Evolutionary conservation across 2,888 invertebrate genomes (phyloP), one percentile per base, ranked within the genome.

Genomic region (Silvanus unidentatus): DNA sequence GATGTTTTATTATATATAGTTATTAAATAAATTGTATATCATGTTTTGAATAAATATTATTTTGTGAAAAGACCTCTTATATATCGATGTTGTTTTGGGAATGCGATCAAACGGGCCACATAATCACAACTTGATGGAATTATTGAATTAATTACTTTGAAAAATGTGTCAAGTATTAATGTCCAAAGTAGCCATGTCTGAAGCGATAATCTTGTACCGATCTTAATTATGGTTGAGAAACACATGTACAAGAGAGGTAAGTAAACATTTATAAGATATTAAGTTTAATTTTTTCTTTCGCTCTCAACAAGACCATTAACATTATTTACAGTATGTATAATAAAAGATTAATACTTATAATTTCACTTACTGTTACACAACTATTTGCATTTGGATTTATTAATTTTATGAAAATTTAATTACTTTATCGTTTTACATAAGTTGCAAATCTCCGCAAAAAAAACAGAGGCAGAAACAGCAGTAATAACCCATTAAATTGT

Each of bases 111-210:
- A 10, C 22, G 11, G 41, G 29, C 15, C 32, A 11, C 27, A 16
- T 36, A 41, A 49, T 43, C 13, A 12, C 3, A 16, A 37, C 37
- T 37, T 9, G 37, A 13, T 37, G 37, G 37, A 37, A 37, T 46
- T 50, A 52, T 49, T 48, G 51, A 51, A 57, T 55, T 54, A 52
- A 57, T 55, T 57, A 45, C 52, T 40, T 40, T 45, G 39, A 49
- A 53, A 57, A 57, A 54, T 57, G 49, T 54, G 54, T 54, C 57
- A 57, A 49, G 55, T 45, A 47, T 50, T 57, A 55, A 55, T 51
- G 54, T 50, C 42, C 50, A 45, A 54, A 52, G 55, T 55, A 55
- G 55, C 50, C 42, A 44, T 47, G 46, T 52, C 49, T 44, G 41
- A 45, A 46, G 47, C 47, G 44, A 53, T 53, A 53, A 56, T 56